Evolutionary conservation across 2,888 invertebrate species (phyloP).

Genomic region (Cerastoderma edule): DNA sequence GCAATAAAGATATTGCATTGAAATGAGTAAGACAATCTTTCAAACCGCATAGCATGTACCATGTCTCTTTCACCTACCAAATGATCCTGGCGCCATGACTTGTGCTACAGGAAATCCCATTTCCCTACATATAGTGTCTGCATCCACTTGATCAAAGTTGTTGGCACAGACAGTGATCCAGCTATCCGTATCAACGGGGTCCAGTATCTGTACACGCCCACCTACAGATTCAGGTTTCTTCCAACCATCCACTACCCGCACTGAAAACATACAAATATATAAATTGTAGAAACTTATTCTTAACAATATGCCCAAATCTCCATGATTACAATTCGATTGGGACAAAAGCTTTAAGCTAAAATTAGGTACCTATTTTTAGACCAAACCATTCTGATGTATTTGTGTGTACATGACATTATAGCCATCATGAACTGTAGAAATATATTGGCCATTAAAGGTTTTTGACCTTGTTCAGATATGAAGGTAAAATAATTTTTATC

Average conservation of each 20-base stretch:
- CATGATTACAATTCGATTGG: no score
- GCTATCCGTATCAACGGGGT: constrained; percentile 82
- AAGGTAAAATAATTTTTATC: no score
- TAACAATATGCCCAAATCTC: no score
- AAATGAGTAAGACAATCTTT: not conserved
- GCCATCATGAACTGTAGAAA: no score
- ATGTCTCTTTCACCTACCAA: constrained; percentile 42
- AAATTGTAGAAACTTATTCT: no score
- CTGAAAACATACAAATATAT: constrained; percentile 33
- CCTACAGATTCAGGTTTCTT: constrained; percentile 44
- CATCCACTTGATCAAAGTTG: constrained; percentile 62
- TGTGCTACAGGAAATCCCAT: constrained; percentile 64
- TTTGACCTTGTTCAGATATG: no score
- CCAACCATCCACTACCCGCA: constrained; percentile 58
- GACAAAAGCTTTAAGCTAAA: no score
- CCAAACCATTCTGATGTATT: no score
- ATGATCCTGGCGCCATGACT: constrained; percentile 62
- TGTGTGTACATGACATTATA: no score
- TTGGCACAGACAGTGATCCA: constrained; percentile 92
- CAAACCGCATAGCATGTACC: no score
- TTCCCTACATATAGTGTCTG: constrained; percentile 71
- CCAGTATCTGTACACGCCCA: constrained; percentile 56
- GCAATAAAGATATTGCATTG: not conserved
- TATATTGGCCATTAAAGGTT: no score
- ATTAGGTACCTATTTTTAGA: no score